phyloP scores from a whole-genome alignment of 2,888 invertebrate species.

The Rhynchonema sp. region DNA sequence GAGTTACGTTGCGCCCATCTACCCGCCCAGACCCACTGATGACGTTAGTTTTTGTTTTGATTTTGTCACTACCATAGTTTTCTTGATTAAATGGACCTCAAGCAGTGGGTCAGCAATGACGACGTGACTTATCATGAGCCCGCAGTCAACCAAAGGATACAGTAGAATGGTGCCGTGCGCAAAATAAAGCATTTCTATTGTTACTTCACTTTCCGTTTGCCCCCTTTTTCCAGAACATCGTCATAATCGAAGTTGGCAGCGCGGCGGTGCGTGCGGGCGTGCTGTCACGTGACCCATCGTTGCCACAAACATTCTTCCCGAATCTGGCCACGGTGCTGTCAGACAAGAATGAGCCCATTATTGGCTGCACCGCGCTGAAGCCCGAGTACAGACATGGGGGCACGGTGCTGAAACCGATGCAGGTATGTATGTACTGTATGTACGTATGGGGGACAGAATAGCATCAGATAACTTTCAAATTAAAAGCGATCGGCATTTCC shows the following conservation, averaged over 20 bases:
- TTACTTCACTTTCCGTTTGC: no score
- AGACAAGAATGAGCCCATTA: constrained; percentile 10
- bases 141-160: no score
- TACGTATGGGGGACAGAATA: no score
- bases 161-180: no score
- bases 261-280: constrained; percentile 40
- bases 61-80: no score
- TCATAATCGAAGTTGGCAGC: constrained; percentile 41
- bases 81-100: background rate
- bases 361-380: constrained; percentile 34
- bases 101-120: no score
- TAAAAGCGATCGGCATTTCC: no score
- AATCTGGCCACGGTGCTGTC: constrained; percentile 24
- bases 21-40: constrained; percentile 19
- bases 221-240: constrained; percentile 32
- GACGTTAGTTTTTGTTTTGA: no score
- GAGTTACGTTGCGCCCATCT: constrained; percentile 36
- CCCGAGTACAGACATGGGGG: constrained; percentile 31
- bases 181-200: no score
- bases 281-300: constrained; percentile 28
- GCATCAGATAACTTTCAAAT: no score
- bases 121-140: no score
- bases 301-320: constrained; percentile 40
- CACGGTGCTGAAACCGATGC: constrained; percentile 30
- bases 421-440: no score